These are phyloP conservation scores for Phalacrocorax carbo DNA, from an alignment of 2,113 vertebrate species.

Conservation along the genomic window DNA sequence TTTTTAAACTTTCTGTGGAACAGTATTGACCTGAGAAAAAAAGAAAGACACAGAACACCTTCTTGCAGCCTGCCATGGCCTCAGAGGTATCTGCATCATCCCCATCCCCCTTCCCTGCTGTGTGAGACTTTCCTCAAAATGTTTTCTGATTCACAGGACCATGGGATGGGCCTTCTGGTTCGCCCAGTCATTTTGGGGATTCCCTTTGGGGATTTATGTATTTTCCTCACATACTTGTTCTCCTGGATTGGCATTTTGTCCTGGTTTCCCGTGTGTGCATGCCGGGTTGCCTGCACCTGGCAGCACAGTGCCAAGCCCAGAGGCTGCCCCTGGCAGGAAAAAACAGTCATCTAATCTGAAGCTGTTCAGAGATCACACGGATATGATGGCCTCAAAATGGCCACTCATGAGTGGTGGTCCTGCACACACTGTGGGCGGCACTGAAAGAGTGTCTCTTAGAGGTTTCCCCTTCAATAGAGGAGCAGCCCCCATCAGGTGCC, in stretches of 20 bases:
- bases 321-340: not conserved
- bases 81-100: not conserved
- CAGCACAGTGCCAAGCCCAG: not conserved
- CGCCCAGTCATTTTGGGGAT: not conserved
- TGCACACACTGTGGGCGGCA: not conserved
- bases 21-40: not conserved
- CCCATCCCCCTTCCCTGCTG: not conserved
- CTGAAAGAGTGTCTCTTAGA: not conserved
- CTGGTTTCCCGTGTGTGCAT: fast-evolving
- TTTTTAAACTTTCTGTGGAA: not conserved
- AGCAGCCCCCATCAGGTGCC: not conserved
- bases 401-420: fast-evolving
- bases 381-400: not conserved
- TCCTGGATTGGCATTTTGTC: not conserved
- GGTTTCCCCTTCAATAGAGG: not conserved
- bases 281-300: not conserved
- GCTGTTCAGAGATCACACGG: not conserved
- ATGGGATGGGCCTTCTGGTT: not conserved
- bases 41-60: fast-evolving
- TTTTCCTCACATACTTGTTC: not conserved
- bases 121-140: not conserved
- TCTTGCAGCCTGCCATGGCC: not conserved
- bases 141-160: not conserved
- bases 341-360: not conserved
- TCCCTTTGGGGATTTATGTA: not conserved